Base-by-base conservation (phyloP, 2,888 invertebrate species). In the Antheraea assamensis region DNA sequence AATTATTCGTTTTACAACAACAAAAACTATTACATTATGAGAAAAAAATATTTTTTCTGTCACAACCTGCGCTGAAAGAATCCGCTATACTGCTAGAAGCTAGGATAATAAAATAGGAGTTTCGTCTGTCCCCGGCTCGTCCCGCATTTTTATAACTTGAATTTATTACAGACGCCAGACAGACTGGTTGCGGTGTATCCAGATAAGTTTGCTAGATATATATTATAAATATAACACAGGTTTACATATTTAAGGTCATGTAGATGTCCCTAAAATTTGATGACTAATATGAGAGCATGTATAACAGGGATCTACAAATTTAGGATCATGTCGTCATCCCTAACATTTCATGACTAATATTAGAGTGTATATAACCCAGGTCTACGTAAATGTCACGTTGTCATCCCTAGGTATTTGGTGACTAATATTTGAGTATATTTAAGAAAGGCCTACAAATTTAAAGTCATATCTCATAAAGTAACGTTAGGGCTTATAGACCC, bases 101-200 rank as follows among this genome's bases (percentile, higher is more conserved):
- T 58, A 71, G 42, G 78, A 64, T 82, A 85, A 84, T 86, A 84
- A 83, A 85, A 78, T 75, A 78, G 77, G 77, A 84, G 79, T 80
- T 83, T 80, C 72, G 75, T 79, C 82, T 83, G 82, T 79, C 80
- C 78, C 72, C 76, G 72, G 77, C 76, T 80, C 80, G 80, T 77
- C 80, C 78, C 81, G 77, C 78, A 83, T 84, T 87, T 85, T 87
- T 87, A 86, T 85, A 84, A 79, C 83, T 79, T 52, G 76, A 80
- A 83, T 86, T 87, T 87, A 87, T 83, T 81, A 77, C 80, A 78
- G 81, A 81, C 83, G 82, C 83, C 85, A 84, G 80, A 75, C 78
- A 80, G 85, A 83, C 86, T 82, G 79, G 77, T 75, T 77, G 78
- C 30, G 74, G 75, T 66, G 24, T 77, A 76, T n/a, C n/a, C n/a